Percentiles rank a stretch among this genome's conserved stretches.
Conservation (phyloP, 2,797 vertebrate species). For the Onychomys leucogaster region DNA sequence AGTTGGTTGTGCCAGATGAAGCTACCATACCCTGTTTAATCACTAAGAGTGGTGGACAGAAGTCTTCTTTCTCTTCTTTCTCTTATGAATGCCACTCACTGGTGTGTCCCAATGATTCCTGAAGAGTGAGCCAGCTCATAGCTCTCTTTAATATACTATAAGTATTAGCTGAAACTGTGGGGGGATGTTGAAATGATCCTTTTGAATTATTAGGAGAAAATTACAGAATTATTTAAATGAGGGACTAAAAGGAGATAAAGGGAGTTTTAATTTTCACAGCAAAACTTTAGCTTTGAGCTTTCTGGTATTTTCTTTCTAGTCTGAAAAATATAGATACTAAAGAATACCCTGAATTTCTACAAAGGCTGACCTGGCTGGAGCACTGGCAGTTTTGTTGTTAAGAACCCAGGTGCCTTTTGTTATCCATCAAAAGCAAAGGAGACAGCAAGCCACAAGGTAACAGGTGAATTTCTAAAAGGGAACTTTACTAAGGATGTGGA, state of each 20-base stretch:
- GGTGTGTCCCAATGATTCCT: constrained; percentile 64
- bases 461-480: neutral
- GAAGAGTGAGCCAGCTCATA: constrained; percentile 74
- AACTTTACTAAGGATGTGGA: neutral
- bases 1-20: neutral
- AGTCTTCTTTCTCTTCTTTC: neutral
- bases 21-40: neutral
- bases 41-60: neutral
- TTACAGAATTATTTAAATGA: constrained; percentile 17
- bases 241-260: constrained; percentile 15
- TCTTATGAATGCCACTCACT: constrained; percentile 36
- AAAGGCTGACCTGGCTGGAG: neutral
- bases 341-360: neutral
- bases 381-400: neutral
- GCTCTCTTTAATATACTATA: neutral
- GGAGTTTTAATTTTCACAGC: neutral
- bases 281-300: constrained; percentile 9
- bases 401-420: neutral
- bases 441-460: neutral
- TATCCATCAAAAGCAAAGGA: neutral
- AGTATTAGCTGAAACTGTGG: neutral
- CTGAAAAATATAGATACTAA: neutral
- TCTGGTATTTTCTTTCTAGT: neutral
- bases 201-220: constrained; percentile 27
- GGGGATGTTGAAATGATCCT: neutral